Evolutionary conservation across 2,888 invertebrate species (phyloP).

Genomic region (Eudemis profundana): DNA sequence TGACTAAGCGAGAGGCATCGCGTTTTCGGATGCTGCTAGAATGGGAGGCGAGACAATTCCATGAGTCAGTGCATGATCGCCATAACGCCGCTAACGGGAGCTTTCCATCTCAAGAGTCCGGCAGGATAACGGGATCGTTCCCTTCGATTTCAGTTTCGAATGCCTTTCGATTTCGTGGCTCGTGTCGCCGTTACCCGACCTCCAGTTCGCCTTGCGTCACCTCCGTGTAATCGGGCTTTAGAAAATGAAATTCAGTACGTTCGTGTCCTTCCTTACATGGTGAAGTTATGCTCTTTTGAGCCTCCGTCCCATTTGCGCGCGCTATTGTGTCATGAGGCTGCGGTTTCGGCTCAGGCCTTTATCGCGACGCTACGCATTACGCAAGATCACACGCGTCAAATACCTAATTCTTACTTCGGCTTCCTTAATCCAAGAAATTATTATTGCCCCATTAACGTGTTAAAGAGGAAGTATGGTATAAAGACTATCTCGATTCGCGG

Average conservation of each 20-base stretch:
- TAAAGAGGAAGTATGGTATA: slow-evolving; percentile 22
- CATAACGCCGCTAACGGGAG: slow-evolving; percentile 75
- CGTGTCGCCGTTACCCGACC: slow-evolving; percentile 75
- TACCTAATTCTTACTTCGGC: neutral
- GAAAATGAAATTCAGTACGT: slow-evolving; percentile 82
- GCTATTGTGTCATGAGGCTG: slow-evolving; percentile 54
- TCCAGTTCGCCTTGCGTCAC: slow-evolving; percentile 71
- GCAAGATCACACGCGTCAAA: slow-evolving; percentile 5
- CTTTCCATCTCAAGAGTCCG: slow-evolving; percentile 75
- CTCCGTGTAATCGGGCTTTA: slow-evolving; percentile 81
- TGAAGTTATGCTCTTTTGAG: slow-evolving; percentile 69
- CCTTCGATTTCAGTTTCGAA: slow-evolving; percentile 82
- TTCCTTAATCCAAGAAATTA: neutral
- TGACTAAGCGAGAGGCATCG: neutral
- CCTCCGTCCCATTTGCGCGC: slow-evolving; percentile 57
- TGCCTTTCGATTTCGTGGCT: slow-evolving; percentile 81
- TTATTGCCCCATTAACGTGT: slow-evolving; percentile 40
- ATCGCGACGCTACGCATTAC: slow-evolving; percentile 52
- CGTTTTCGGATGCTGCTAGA: neutral
- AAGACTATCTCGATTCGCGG: slow-evolving; percentile 8
- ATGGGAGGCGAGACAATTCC: slow-evolving; percentile 38
- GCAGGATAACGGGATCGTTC: slow-evolving; percentile 81
- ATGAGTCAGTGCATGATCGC: slow-evolving; percentile 60
- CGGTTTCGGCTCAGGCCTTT: slow-evolving; percentile 48
- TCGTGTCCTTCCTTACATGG: slow-evolving; percentile 78